Evolutionary conservation across 2,888 invertebrate species (phyloP), one percentile per base, ranked within the genome.

Genomic region (Tyria jacobaeae): DNA sequence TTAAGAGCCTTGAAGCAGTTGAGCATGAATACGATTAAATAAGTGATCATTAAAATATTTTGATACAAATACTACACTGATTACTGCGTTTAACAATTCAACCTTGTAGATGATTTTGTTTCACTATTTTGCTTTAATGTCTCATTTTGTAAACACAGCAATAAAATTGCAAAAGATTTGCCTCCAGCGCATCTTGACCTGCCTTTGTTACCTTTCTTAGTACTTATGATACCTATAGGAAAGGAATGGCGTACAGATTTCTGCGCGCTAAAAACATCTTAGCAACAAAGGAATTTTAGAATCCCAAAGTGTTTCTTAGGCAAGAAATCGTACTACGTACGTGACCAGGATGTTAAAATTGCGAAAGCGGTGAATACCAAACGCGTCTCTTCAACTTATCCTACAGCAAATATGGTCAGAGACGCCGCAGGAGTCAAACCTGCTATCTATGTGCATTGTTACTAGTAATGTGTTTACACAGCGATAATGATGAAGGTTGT

Each of bases 251-350:
- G 12, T 44, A 7, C 25, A 6, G 25, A 64, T 61, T 64, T 64
- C 73, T 72, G 71, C 57, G 68, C 60, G 60, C 57, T 73, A 74
- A 69, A 72, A 79, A 76, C 78, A 76, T 72, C 78, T 78, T 81
- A 67, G 79, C 80, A 77, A 81, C 79, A 81, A 81, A 82, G 86
- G 84, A 75, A 82, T 87, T 87, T 86, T 81, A 79, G 81, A 84
- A 83, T 85, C 71, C 66, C 67, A 69, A 71, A 79, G 80, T 80
- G 79, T 84, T 81, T 81, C 83, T 79, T 68, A 68, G 64, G 75
- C 79, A 84, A 87, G 86, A 88, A 87, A 82, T 80, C 77, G 57
- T 68, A 60, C 73, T 80, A 88, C 89, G 89, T 80, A 88, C 89
- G 89, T 89, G 88, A 85, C 78, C 81, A 69, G 87, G 73, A 77